Base-by-base conservation (phyloP, 2,797 vertebrate species). In the Acanthopagrus latus region DNA sequence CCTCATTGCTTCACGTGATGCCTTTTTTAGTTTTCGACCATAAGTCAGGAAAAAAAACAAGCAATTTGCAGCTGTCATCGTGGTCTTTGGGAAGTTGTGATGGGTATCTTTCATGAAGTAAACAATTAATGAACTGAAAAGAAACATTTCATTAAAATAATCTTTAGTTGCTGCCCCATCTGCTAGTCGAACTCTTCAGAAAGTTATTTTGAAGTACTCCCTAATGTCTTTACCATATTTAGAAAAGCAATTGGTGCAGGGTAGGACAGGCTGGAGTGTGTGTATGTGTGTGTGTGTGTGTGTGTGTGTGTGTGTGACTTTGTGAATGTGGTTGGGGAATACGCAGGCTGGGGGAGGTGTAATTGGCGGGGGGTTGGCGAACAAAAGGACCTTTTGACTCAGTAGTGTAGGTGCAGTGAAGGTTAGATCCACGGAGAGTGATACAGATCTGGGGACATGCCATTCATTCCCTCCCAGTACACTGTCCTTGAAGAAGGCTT, bases 361-460 rank as follows among this genome's bases (percentile, higher is more conserved):
- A 87, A 91, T 77, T 88, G 74, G 56, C 57, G 18, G 78, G 41
- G 44, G 80, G 73, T 43, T 48, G 64, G 25, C 2, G 25, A 89
- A 91, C 89, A 93, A 91, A 86, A 81, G 86, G 64, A 78, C 78
- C 88, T 78, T 81, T 92, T 91, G 88, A 89, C 83, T 87, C 41
- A 1, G 74, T 18, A n/a, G 68, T 81, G 84, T 64, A 86, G 82
- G 79, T 90, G 76, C 71, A 77, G 71, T 89, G 86, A 89, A 93
- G 91, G 91, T 88, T 87, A 88, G 69, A 83, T 81, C 82, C 76
- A 51, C 1, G 17, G 80, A 81, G 81, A 56, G 81, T 41, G 83
- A 91, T 88, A 80, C 55, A 33, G 76, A 85, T 83, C 78, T 82
- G 74, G 43, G 71, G 80, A 82, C 60, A 74, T 88, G 71, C 81